Percentiles rank a stretch among this genome's conserved stretches.
Conservation (phyloP, 2,888 invertebrate genomes). For the Apamea crenata region DNA sequence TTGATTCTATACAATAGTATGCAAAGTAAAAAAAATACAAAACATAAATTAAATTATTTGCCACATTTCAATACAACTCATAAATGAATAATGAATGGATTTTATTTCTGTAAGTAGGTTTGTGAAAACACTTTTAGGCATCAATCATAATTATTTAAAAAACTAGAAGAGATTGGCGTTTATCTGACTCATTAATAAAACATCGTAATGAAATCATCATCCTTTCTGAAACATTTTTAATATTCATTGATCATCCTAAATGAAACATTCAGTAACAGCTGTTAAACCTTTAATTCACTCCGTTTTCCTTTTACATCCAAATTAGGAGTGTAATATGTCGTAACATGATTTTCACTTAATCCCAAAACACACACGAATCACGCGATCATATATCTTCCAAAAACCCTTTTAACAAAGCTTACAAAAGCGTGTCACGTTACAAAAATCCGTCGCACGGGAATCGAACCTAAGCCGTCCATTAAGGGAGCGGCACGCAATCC, state of each 20-base stretch:
- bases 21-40: neutral
- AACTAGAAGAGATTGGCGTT: neutral
- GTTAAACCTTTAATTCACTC: neutral
- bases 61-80: neutral
- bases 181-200: neutral
- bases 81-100: too few species aligned
- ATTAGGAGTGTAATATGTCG: neutral
- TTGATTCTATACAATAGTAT: neutral
- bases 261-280: neutral
- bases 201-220: neutral
- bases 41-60: neutral
- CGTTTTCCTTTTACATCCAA: conserved; percentile 7
- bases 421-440: conserved; percentile 56
- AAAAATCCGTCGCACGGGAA: conserved; percentile 68
- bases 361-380: conserved; percentile 27
- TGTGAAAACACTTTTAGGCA: too few species aligned
- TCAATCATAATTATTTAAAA: too few species aligned
- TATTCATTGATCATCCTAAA: neutral
- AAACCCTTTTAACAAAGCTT: conserved; percentile 32
- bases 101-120: too few species aligned
- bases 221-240: too few species aligned
- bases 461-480: conserved; percentile 70
- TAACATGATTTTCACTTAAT: conserved; percentile 28
- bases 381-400: conserved; percentile 24
- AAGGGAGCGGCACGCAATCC: conserved; percentile 69